A percentile compares a stretch with the other conserved stretches of the same genome.
Evolutionary conservation across 92 coral and sea anemone species (phyloP).

Genomic region (Pocillopora meandrina): DNA sequence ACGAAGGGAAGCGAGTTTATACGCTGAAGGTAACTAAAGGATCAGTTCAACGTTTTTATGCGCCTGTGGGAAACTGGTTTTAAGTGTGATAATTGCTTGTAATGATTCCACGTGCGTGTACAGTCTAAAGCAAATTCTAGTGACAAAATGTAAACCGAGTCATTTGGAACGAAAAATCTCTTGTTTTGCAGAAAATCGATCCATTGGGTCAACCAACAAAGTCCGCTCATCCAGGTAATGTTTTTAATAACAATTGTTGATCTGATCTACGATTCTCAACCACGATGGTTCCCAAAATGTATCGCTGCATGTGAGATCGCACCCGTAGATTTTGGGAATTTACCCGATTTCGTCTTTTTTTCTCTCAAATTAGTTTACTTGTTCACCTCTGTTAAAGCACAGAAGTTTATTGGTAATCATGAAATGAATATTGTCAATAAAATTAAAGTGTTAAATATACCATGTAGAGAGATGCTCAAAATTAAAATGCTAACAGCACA

Average conservation of each 20-base stretch:
- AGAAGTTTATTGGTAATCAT: not conserved
- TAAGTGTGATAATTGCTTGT: not conserved
- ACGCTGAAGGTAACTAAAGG: conserved; percentile 75
- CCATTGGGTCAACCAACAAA: conserved; percentile 81
- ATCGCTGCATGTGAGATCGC: no score
- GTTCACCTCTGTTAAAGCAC: not conserved
- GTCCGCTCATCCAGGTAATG: conserved; percentile 97
- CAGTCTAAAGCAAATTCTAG: no score
- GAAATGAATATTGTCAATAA: not conserved
- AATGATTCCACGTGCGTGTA: conserved; percentile 13
- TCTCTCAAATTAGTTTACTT: not conserved
- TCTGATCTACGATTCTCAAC: not conserved
- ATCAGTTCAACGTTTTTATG: not conserved
- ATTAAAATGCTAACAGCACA: no score
- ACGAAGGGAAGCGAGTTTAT: conserved; percentile 83
- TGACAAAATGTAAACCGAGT: not conserved
- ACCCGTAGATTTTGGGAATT: no score
- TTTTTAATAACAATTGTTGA: not conserved
- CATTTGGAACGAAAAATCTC: not conserved
- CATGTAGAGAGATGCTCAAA: no score
- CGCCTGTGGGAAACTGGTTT: not conserved
- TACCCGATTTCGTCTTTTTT: no score
- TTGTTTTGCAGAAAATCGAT: conserved; percentile 76
- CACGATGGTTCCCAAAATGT: no score
- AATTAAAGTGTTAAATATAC: not conserved